Conservation (phyloP, 2,797 vertebrate genomes). For the Sebastes dallii region DNA sequence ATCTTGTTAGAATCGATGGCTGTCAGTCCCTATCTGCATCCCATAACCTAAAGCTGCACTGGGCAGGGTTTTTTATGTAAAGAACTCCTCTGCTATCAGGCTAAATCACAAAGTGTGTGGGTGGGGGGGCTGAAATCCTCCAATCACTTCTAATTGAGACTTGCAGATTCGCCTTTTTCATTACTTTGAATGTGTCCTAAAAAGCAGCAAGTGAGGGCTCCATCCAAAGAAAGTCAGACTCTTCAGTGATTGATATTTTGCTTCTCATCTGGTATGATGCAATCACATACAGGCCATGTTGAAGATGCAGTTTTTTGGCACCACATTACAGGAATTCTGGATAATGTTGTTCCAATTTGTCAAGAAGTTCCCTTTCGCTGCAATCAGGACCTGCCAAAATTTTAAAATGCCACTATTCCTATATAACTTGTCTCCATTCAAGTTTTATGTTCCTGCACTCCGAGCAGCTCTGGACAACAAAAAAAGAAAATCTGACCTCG, state of each 20-base stretch:
- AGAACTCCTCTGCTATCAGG: constrained; percentile 6
- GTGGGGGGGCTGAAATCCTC: not conserved
- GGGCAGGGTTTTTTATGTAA: constrained; percentile 18
- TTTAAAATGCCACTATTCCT: not conserved
- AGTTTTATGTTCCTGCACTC: not conserved
- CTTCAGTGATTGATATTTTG: not conserved
- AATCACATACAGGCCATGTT: not conserved
- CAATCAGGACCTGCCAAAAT: not conserved
- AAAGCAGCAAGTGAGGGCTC: not conserved
- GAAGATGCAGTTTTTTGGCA: not conserved
- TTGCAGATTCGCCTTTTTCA: not conserved
- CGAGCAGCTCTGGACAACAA: not conserved
- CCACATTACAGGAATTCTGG: not conserved
- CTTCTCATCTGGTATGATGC: not conserved
- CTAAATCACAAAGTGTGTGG: not conserved
- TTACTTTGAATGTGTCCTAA: not conserved
- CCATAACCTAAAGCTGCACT: constrained; percentile 29
- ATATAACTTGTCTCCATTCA: not conserved
- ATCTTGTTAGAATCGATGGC: constrained; percentile 73
- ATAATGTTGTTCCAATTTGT: not conserved
- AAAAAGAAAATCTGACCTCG: constrained; percentile 15
- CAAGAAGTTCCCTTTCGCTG: not conserved
- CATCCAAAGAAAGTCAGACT: not conserved
- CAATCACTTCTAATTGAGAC: constrained; percentile 20
- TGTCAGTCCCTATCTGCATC: constrained; percentile 62